Evolutionary conservation across 2,113 vertebrate genomes (phyloP).

Genomic region (western clawed frog (Xenopus tropicalis)): UCB_Xtro_10.0 CM004447.2:138103501-138104000

Average conservation of each 20-base stretch:
- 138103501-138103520: neutral
- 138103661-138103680: neutral
- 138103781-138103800: neutral
- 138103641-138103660: neutral
- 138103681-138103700: neutral
- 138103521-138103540: neutral
- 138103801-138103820: too few relatives aligned
- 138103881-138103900: too few relatives aligned
- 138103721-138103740: neutral
- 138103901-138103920: too few relatives aligned
- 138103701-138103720: neutral
- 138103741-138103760: neutral
- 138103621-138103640: neutral
- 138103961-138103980: too few relatives aligned
- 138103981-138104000: too few relatives aligned
- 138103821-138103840: too few relatives aligned
- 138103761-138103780: neutral
- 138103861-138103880: too few relatives aligned
- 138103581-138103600: conserved; percentile 1
- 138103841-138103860: too few relatives aligned
- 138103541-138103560: neutral
- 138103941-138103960: too few relatives aligned
- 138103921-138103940: too few relatives aligned
- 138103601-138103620: neutral
- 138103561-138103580: neutral